Evolutionary conservation across 2,797 vertebrate genomes (phyloP).

Genomic region (Argyrosomus regius): DNA sequence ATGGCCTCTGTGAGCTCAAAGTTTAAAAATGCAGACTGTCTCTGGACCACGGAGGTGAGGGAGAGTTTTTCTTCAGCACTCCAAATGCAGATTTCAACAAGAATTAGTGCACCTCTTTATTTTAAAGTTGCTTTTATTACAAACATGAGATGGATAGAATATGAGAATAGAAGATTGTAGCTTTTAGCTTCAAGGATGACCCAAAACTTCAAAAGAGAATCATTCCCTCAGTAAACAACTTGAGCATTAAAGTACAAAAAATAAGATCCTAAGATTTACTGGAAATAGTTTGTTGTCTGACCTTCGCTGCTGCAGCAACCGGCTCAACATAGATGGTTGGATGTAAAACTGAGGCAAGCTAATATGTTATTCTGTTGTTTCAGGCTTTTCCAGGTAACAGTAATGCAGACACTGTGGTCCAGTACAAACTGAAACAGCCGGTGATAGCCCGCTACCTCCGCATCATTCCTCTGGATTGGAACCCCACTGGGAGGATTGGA

Average conservation of each 20-base stretch:
- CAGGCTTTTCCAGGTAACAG: constrained; percentile 93
- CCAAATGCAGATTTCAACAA: background rate
- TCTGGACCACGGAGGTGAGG: constrained; percentile 6
- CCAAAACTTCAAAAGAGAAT: background rate
- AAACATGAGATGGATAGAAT: background rate
- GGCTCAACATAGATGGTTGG: background rate
- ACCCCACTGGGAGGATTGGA: constrained; percentile 88
- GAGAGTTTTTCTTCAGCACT: constrained; percentile 22
- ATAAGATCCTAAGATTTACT: background rate
- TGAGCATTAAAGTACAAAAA: background rate
- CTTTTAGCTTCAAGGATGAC: background rate
- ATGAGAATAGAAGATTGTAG: background rate
- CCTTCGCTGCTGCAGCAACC: background rate
- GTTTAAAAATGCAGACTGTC: constrained; percentile 51
- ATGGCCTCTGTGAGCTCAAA: constrained; percentile 48
- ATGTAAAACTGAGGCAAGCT: background rate
- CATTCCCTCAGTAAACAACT: background rate
- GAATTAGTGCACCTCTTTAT: background rate
- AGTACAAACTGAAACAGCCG: constrained; percentile 91
- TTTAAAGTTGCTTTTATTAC: background rate
- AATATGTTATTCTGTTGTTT: constrained; percentile 45
- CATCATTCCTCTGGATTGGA: constrained; percentile 93
- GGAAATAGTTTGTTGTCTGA: background rate
- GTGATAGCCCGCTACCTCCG: constrained; percentile 91
- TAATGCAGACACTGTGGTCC: constrained; percentile 92